Evolutionary conservation across 2,888 invertebrate genomes (phyloP).

Genomic region (Apotomis turbidana): DNA sequence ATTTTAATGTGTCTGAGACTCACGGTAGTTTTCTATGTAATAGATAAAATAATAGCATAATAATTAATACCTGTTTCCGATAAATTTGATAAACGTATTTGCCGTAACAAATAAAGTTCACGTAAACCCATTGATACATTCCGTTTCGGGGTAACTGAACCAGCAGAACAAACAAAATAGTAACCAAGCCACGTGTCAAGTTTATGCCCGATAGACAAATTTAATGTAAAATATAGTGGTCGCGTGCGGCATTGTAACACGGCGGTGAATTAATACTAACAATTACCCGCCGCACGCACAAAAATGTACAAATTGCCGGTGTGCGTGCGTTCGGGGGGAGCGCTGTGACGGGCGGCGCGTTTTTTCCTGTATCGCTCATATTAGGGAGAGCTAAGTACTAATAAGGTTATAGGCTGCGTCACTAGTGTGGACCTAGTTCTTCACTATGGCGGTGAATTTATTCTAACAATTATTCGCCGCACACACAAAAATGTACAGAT

Average conservation of each 20-base stretch:
- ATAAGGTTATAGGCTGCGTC: too few relatives aligned
- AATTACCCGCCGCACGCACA: conserved; percentile 77
- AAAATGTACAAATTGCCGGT: conserved; percentile 74
- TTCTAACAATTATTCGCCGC: conserved; percentile 76
- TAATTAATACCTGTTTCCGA: too few relatives aligned
- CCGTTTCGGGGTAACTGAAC: too few relatives aligned
- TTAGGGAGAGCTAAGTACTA: too few relatives aligned
- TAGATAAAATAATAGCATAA: too few relatives aligned
- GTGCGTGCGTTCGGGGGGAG: conserved; percentile 63
- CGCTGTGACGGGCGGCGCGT: conserved; percentile 43
- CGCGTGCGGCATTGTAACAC: conserved; percentile 67
- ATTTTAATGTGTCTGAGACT: too few relatives aligned
- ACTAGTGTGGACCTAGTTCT: too few relatives aligned
- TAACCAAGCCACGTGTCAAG: conserved; percentile 25
- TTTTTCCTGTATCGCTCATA: too few relatives aligned
- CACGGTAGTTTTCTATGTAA: too few relatives aligned
- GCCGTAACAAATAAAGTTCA: too few relatives aligned
- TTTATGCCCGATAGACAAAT: conserved; percentile 39
- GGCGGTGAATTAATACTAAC: conserved; percentile 77
- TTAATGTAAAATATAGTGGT: conserved; percentile 60
- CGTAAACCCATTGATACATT: too few relatives aligned
- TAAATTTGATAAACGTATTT: too few relatives aligned
- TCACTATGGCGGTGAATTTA: conserved; percentile 66
- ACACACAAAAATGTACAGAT: conserved; percentile 78
- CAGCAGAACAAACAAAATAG: neutral